These are phyloP conservation scores for Harpagoxenus sublaevis DNA, from an alignment of 2,888 invertebrate species.

Conservation along the genomic window DNA sequence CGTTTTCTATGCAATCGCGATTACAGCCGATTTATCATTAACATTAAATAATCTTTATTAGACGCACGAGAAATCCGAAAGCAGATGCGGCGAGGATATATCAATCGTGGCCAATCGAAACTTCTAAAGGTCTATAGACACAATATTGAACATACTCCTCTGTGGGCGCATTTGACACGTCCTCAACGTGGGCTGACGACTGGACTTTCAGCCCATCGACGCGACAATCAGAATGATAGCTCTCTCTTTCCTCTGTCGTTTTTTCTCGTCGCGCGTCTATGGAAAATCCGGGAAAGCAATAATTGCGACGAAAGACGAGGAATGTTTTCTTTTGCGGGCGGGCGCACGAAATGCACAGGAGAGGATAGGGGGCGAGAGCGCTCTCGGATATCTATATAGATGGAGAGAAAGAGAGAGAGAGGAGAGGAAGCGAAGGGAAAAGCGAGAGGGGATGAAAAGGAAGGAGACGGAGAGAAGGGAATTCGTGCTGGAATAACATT, in stretches of 20 bases:
- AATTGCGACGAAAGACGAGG: slow-evolving; percentile 77
- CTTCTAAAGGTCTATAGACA: neutral
- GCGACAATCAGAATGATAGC: slow-evolving; percentile 55
- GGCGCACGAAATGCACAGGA: slow-evolving; percentile 63
- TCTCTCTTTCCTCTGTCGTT: slow-evolving; percentile 44
- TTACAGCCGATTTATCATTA: neutral
- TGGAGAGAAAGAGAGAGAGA: slow-evolving; percentile 28
- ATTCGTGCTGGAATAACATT: slow-evolving; percentile 81
- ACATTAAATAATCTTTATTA: neutral
- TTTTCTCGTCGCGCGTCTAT: slow-evolving; percentile 36
- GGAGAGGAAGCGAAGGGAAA: slow-evolving; percentile 36
- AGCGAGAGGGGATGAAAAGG: slow-evolving; percentile 9
- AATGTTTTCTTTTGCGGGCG: slow-evolving; percentile 79
- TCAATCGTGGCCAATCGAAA: neutral
- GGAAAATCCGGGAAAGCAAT: slow-evolving; percentile 76
- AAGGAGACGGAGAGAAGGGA: slow-evolving; percentile 69
- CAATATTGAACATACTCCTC: slow-evolving; percentile 11
- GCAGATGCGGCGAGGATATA: neutral
- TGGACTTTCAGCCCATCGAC: slow-evolving; percentile 46
- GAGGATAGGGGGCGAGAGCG: slow-evolving; percentile 57
- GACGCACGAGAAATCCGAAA: neutral
- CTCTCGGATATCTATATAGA: slow-evolving; percentile 70
- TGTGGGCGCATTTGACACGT: slow-evolving; percentile 3
- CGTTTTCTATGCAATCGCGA: neutral
- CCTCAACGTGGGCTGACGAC: slow-evolving; percentile 25